phyloP scores from a whole-genome alignment of 2,888 invertebrate species.

The Epinotia ramella region DNA sequence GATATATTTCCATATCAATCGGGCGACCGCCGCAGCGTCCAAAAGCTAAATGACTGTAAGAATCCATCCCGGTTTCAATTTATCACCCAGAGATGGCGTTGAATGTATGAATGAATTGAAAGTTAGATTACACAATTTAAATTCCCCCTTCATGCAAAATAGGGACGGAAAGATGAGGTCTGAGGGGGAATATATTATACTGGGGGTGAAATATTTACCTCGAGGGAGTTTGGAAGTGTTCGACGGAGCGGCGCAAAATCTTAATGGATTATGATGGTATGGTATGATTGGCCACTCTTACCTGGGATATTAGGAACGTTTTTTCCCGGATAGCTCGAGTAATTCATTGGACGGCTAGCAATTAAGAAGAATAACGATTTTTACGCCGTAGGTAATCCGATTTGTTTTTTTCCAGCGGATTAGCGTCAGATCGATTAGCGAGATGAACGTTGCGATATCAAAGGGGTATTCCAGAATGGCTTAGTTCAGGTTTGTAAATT shows the following conservation, averaged over 20 bases:
- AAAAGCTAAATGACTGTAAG: conserved; percentile 75
- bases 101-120: conserved; percentile 86
- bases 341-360: conserved; percentile 60
- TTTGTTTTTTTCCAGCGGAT: conserved; percentile 55
- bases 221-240: conserved; percentile 81
- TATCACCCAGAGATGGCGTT: conserved; percentile 83
- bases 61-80: conserved; percentile 81
- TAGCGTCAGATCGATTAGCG: conserved; percentile 57
- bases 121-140: conserved; percentile 86
- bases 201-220: conserved; percentile 81
- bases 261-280: conserved; percentile 84
- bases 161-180: conserved; percentile 83
- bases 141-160: conserved; percentile 85
- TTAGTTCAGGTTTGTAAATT: conserved; percentile 33
- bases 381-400: conserved; percentile 38
- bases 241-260: conserved; percentile 78
- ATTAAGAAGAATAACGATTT: conserved; percentile 73
- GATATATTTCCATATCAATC: conserved; percentile 64
- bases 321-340: conserved; percentile 63
- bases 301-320: conserved; percentile 71
- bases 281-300: conserved; percentile 80
- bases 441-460: conserved; percentile 58
- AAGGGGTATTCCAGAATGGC: conserved; percentile 50
- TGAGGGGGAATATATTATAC: conserved; percentile 82
- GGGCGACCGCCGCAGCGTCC: conserved; percentile 54